These are phyloP conservation scores for Rhyacophila evoluta DNA, from an alignment of 2,888 invertebrate genomes.

Conservation along the genomic window DNA sequence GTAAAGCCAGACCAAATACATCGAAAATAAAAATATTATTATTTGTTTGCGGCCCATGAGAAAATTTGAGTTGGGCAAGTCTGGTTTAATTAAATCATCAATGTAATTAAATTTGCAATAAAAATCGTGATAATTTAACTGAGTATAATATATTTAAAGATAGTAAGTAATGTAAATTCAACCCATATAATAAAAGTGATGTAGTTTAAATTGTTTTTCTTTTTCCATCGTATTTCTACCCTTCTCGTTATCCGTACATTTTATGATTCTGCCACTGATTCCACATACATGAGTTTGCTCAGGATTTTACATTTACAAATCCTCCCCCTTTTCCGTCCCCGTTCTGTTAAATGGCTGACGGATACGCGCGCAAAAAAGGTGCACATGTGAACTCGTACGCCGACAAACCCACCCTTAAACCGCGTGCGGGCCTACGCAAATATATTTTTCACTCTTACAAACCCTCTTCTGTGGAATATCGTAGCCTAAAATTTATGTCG, in stretches of 20 bases:
- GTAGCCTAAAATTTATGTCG: constrained; percentile 4
- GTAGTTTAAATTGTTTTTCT: no score
- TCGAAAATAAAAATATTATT: no score
- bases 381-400: background rate
- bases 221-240: no score
- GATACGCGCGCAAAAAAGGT: constrained; percentile 13
- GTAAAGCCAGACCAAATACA: no score
- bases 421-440: background rate
- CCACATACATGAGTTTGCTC: background rate
- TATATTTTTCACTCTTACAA: constrained; percentile 8
- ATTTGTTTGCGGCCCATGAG: no score
- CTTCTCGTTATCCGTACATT: background rate
- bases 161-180: no score
- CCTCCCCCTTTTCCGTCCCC: background rate
- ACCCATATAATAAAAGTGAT: no score
- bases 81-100: no score
- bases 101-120: no score
- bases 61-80: no score
- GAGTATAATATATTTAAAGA: no score
- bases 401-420: background rate
- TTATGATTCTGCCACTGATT: background rate
- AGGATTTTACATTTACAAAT: background rate
- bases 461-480: background rate
- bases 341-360: background rate
- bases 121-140: no score